These are phyloP conservation scores for Thalassoma bifasciatum DNA, from an alignment of 2,113 vertebrate species.

Conservation along the genomic window DNA sequence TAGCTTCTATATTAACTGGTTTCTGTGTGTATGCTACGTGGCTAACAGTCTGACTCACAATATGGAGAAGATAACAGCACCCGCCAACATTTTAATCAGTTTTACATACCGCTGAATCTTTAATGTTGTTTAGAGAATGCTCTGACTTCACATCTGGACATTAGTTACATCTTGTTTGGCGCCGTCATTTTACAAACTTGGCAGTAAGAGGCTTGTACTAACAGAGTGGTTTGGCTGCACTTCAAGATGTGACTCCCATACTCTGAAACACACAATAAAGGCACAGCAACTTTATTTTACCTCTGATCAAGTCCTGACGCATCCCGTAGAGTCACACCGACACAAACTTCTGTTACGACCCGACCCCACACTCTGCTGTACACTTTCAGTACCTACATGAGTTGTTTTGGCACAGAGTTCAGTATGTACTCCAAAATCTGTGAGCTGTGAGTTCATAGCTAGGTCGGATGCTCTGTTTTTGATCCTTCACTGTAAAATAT, in stretches of 20 bases:
- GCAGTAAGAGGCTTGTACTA: background rate
- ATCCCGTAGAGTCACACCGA: background rate
- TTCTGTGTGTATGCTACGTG: too few relatives aligned
- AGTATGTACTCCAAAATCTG: background rate
- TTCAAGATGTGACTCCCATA: too few relatives aligned
- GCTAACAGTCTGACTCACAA: too few relatives aligned
- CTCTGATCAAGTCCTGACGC: background rate
- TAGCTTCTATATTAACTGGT: too few relatives aligned
- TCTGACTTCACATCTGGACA: background rate
- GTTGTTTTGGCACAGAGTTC: conserved; percentile 1
- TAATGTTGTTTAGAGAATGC: background rate
- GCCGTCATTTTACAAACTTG: background rate
- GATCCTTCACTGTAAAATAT: conserved; percentile 7
- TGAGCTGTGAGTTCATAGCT: conserved; percentile 1
- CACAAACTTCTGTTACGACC: background rate
- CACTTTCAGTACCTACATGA: background rate
- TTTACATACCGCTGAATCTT: background rate
- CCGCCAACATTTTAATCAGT: background rate
- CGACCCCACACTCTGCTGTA: background rate
- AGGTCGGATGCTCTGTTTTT: background rate
- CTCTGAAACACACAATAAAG: background rate
- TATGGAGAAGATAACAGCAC: background rate
- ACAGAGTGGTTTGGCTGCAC: background rate
- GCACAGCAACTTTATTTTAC: background rate
- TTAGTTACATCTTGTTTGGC: background rate